Base-by-base conservation (phyloP, 2,113 vertebrate species). In the Hucho hucho region DNA sequence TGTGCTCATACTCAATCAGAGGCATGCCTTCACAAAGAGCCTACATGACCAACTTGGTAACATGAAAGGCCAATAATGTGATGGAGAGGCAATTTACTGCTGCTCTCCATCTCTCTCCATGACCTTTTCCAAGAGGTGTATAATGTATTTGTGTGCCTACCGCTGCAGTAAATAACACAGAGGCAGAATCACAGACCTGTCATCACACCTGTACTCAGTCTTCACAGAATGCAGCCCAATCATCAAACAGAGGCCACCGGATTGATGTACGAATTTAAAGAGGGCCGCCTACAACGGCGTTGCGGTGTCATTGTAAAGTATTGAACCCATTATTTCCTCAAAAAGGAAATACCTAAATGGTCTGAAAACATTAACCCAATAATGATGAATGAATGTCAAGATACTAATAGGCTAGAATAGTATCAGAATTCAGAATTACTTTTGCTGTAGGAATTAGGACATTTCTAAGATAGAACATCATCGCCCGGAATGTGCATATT, bases 91-190 rank as follows among this genome's bases (percentile, higher is more conserved):
- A 88, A 91, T 93, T 91, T 90, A 81, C 82, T 53, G 26, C 79
- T 75, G 83, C 84, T 88, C 84, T 89, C 90, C 86, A 91, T 93
- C 88, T 91, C 87, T 88, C 86, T 82, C 74, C 11, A 77, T 92
- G 91, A 93, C 92, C 92, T 92, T 92, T 92, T 86, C 91, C 82
- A 84, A 90, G 86, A 84, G 89, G 89, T 89, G 85, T 81, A 84
- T 77, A 87, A 84, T 87, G 84, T 83, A 84, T 92, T 83, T 83
- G 81, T 80, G 81, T 83, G 84, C 86, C 82, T 89, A 80, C 83
- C 79, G 72, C 82, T 87, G 81, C 68, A 87, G 86, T 88, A 90
- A 92, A 92, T 90, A 92, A 91, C 80, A 83, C 84, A 74, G 37
- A 71, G 64, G 81, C 81, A 75, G 80, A 90, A 89, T 87, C 87